Evolutionary conservation across 2,888 invertebrate genomes (phyloP).

Genomic region (Anagyrus pseudococci): DNA sequence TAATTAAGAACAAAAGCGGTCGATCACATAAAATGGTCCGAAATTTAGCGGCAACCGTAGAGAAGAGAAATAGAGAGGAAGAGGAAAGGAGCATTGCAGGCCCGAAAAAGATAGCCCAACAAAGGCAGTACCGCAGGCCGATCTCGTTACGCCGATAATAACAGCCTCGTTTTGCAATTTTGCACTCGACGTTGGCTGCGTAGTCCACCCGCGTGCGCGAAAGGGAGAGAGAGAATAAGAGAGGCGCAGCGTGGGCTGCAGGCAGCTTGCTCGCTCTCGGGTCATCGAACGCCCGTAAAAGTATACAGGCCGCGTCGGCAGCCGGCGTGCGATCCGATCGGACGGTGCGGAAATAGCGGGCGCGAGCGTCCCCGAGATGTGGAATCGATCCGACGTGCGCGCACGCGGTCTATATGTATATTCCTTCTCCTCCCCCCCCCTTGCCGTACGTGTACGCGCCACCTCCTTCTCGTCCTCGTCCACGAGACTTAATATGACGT

Average conservation of each 20-base stretch:
- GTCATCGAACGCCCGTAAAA: slow-evolving; percentile 7
- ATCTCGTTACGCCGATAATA: slow-evolving; percentile 7
- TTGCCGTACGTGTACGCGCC: background rate
- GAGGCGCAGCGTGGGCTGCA: background rate
- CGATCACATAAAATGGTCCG: too few relatives aligned
- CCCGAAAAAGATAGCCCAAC: background rate
- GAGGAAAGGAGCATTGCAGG: background rate
- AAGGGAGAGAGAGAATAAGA: background rate
- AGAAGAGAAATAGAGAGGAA: too few relatives aligned
- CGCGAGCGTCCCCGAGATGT: slow-evolving; percentile 11
- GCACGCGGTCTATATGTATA: background rate
- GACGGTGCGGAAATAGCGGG: slow-evolving; percentile 25
- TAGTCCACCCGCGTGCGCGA: background rate
- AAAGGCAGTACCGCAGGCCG: background rate
- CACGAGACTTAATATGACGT: slow-evolving; percentile 42
- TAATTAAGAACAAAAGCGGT: too few relatives aligned
- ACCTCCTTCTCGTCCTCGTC: too few relatives aligned
- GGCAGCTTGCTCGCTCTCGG: background rate
- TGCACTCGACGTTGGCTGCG: background rate
- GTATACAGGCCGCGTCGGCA: background rate
- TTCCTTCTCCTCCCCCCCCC: background rate
- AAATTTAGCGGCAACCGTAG: too few relatives aligned
- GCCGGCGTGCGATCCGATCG: slow-evolving; percentile 22
- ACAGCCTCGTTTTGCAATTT: background rate
- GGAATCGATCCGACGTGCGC: slow-evolving; percentile 30